Evolutionary conservation across 1,140 invertebrate species (phyloP), one percentile per base, ranked within the genome.

Genomic region (Battus philenor): DNA sequence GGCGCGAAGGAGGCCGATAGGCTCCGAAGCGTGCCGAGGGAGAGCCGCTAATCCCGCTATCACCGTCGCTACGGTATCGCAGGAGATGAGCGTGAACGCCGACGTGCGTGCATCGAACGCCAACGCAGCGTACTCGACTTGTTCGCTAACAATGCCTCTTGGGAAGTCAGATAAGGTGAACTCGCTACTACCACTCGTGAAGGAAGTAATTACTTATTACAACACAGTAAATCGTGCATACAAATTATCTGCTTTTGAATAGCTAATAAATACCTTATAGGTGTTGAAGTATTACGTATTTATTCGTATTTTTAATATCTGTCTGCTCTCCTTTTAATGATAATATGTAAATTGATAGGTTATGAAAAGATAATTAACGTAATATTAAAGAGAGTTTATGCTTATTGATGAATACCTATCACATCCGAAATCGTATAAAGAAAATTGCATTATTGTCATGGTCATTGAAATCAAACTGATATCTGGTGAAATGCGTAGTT

Each of bases 41-140:
- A 44, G 50, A 33, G 32, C 52, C 54, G 59, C 62, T 68, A 73
- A 69, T 78, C 62, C 64, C 62, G 67, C 73, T 71, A 74, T 74
- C 59, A 61, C 58, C 55, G 48, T 47, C 47, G 54, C 45, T 48
- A 52, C 49, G 58, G 63, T 57, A 59, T 51, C 52, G 47, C 45
- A 49, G 48, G 47, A 49, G 38, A 46, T 33, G 45, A 48, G 36
- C 50, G 34, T 50, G 48, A 33, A 44, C 32, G 48, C 29, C 20
- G 44, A 50, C 47, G 41, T 55, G 44, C 58, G 51, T 53, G 51
- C 54, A 47, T 48, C 30, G 11, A 48, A 45, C 34, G 34, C 30
- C 11, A 18, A 31, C 17, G 31, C 24, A 22, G 11, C 13, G 33
- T 10, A 36, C 18, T 36, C 18, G 2, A 33, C 31, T 33, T 33